Conservation (phyloP, 30 jellyfish, hydroid and myxozoan genomes). For the Morbakka virulenta region DNA sequence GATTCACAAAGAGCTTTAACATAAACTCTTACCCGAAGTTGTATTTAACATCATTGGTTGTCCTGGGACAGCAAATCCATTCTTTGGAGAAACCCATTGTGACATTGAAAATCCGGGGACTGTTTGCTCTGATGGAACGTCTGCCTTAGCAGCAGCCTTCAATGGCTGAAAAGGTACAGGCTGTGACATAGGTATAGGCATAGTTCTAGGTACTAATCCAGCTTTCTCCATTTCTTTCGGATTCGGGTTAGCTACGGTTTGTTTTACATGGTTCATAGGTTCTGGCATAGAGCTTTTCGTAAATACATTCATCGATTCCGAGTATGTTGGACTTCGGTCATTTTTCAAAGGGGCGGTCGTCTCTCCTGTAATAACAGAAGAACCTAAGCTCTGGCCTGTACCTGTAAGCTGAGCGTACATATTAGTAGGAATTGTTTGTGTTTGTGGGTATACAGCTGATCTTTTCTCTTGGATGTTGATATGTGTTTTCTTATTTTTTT, state of each 20-base stretch:
- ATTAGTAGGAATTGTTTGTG: background rate
- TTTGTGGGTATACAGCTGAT: background rate
- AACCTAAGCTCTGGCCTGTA: background rate
- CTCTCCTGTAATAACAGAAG: background rate
- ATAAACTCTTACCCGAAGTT: background rate
- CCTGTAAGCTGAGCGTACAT: background rate
- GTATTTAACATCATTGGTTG: background rate
- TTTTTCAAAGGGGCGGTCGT: background rate
- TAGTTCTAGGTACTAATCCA: background rate
- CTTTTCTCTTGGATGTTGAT: background rate
- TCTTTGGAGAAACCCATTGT: background rate
- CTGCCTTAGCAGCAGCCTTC: background rate
- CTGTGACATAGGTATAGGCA: background rate
- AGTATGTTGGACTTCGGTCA: background rate
- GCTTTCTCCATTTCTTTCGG: background rate
- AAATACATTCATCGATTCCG: background rate
- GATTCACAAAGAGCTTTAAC: no score
- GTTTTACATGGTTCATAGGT: background rate
- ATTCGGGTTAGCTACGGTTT: background rate
- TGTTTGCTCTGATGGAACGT: background rate
- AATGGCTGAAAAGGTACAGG: background rate
- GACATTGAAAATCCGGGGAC: background rate
- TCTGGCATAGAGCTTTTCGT: background rate
- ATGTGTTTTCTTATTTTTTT: conserved; percentile 21
- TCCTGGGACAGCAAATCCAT: background rate